These are phyloP conservation scores for Natrix natrix DNA, from an alignment of 2,797 vertebrate genomes.

Conservation along the genomic window DNA sequence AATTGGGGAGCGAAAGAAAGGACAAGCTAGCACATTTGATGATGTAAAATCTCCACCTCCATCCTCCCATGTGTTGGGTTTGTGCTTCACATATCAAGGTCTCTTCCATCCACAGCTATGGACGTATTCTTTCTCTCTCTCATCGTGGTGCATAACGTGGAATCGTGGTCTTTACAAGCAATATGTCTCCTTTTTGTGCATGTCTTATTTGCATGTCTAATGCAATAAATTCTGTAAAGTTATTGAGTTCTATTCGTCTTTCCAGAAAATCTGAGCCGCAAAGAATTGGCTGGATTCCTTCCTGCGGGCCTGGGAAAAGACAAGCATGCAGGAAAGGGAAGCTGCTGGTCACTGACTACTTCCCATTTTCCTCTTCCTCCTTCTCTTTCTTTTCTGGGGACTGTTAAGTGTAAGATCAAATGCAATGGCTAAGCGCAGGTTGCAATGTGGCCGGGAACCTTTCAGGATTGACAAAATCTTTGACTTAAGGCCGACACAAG, in stretches of 20 bases:
- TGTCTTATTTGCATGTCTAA: conserved; percentile 95
- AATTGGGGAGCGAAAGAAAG: conserved; percentile 35
- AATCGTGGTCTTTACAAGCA: conserved; percentile 80
- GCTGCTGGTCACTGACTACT: not conserved
- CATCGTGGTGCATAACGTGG: conserved; percentile 83
- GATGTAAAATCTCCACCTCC: conserved; percentile 76
- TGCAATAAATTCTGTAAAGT: conserved; percentile 93
- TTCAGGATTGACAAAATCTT: conserved; percentile 34
- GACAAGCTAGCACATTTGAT: conserved; percentile 75
- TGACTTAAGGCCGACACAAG: conserved; percentile 39
- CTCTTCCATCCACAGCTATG: conserved; percentile 72
- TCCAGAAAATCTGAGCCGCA: conserved; percentile 41
- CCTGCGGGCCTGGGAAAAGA: not conserved
- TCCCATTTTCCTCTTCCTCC: not conserved
- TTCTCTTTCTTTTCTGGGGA: not conserved
- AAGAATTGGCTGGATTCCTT: not conserved
- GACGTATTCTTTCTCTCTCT: conserved; percentile 63
- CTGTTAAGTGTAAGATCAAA: conserved; percentile 42
- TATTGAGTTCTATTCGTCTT: conserved; percentile 70
- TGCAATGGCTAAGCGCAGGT: conserved; percentile 22
- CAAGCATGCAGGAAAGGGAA: not conserved
- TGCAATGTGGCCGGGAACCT: conserved; percentile 6
- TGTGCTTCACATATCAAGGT: conserved; percentile 74
- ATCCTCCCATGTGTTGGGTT: conserved; percentile 69
- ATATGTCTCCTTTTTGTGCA: conserved; percentile 84